Conservation (phyloP, 2,113 vertebrate species). For the Calyptomena viridis region DNA sequence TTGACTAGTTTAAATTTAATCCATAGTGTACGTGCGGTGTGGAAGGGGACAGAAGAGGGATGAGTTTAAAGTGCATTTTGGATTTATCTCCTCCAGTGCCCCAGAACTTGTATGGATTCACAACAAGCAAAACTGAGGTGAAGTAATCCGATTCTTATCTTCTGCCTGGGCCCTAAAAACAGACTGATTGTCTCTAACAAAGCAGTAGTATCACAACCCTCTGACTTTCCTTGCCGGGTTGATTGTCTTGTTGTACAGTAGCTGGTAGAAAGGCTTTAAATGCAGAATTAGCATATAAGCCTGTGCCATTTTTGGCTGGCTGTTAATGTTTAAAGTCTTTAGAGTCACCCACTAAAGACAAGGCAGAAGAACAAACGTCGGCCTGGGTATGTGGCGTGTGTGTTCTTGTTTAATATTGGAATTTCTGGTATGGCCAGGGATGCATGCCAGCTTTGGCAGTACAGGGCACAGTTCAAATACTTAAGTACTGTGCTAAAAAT, state of each 20-base stretch:
- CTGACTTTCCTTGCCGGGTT: neutral
- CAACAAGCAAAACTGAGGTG: neutral
- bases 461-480: constrained; percentile 64
- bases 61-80: neutral
- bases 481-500: constrained; percentile 74
- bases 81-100: neutral
- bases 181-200: neutral
- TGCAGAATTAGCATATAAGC: neutral
- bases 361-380: neutral
- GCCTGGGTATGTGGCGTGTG: constrained; percentile 41
- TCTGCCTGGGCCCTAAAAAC: neutral
- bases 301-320: neutral
- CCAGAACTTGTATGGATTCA: neutral
- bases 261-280: constrained; percentile 24
- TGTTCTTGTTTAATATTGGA: constrained; percentile 59
- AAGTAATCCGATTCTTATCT: neutral
- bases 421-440: constrained; percentile 37
- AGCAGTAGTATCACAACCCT: neutral
- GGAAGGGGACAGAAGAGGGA: neutral
- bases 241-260: neutral
- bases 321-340: constrained; percentile 9
- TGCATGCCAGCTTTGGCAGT: constrained; percentile 23
- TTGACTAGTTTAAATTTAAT: constrained; percentile 40
- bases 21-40: neutral
- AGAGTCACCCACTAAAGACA: neutral